Evolutionary conservation across 2,797 vertebrate genomes (phyloP).

Genomic region (Falco naumanni): DNA sequence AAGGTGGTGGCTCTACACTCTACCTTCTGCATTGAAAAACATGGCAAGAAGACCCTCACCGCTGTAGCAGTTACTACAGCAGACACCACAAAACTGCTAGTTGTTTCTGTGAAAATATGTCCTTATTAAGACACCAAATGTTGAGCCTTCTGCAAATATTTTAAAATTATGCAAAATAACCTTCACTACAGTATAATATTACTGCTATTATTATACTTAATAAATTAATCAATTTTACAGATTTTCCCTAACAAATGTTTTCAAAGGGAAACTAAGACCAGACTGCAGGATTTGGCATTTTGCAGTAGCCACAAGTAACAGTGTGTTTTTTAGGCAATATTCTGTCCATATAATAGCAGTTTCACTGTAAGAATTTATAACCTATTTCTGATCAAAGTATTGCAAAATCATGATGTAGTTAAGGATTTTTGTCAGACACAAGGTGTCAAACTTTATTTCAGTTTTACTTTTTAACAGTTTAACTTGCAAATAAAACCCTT

Average conservation of each 20-base stretch:
- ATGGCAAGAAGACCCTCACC: neutral
- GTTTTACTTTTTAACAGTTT: neutral
- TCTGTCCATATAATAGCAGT: neutral
- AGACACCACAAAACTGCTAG: neutral
- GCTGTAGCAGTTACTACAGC: neutral
- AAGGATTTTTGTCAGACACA: neutral
- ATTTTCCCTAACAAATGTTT: neutral
- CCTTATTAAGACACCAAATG: neutral
- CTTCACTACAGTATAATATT: neutral
- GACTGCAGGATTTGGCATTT: neutral
- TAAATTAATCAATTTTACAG: neutral
- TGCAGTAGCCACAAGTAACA: neutral
- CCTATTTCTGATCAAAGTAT: neutral
- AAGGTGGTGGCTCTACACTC: neutral
- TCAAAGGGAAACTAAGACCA: neutral
- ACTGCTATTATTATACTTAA: neutral
- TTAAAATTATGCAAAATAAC: conserved; percentile 12
- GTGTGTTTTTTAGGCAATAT: neutral
- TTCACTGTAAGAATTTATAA: neutral
- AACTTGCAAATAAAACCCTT: neutral
- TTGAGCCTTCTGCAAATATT: neutral
- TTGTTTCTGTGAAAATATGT: neutral
- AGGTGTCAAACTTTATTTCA: neutral
- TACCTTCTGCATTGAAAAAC: neutral
- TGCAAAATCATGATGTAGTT: neutral